These are phyloP conservation scores for Pteria penguin DNA, from an alignment of 2,888 invertebrate species.

Conservation along the genomic window DNA sequence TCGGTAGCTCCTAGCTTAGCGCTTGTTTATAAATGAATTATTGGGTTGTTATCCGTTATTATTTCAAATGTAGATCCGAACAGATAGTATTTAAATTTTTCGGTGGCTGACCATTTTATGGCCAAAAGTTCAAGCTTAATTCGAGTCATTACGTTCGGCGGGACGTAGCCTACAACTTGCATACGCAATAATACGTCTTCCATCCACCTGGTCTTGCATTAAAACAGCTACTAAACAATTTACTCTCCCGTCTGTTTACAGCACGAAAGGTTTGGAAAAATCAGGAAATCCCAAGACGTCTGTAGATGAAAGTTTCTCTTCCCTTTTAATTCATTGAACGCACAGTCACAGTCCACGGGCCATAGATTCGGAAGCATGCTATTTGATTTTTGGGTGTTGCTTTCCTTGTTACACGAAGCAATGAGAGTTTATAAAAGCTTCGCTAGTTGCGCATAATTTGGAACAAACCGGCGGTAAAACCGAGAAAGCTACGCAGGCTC, in stretches of 20 bases:
- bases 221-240: neutral
- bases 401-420: neutral
- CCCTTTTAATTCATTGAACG: neutral
- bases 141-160: neutral
- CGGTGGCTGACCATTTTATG: neutral
- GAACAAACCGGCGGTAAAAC: conserved; percentile 19
- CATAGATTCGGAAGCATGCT: neutral
- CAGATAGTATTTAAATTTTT: neutral
- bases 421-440: conserved; percentile 20
- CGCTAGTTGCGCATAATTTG: conserved; percentile 27
- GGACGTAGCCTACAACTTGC: neutral
- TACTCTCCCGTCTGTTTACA: neutral
- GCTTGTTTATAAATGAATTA: neutral
- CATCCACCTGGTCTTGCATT: neutral
- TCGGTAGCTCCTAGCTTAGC: neutral
- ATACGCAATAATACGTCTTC: neutral
- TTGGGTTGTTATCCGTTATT: neutral
- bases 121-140: neutral
- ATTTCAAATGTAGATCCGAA: neutral
- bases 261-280: neutral
- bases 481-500: neutral
- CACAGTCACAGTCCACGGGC: neutral
- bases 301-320: neutral
- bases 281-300: neutral
- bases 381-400: neutral